phyloP scores from a whole-genome alignment of 2,888 invertebrate genomes.

The Meteorus colon region DNA sequence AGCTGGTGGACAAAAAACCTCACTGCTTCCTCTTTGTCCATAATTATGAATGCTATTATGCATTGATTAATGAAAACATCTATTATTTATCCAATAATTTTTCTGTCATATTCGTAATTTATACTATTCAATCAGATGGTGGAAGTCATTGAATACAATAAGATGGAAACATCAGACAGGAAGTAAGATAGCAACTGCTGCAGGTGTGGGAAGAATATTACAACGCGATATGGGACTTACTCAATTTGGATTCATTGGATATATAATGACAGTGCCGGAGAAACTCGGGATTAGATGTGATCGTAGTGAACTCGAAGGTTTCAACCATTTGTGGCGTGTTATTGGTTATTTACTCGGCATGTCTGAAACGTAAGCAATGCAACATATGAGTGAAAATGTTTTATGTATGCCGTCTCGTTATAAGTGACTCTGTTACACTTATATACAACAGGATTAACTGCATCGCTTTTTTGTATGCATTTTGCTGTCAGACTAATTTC shows the following conservation, averaged over 20 bases:
- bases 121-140: conserved; percentile 74
- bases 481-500: too few species aligned
- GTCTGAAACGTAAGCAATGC: conserved; percentile 74
- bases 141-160: conserved; percentile 80
- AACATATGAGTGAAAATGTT: too few species aligned
- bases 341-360: conserved; percentile 87
- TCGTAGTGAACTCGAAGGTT: conserved; percentile 79
- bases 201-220: conserved; percentile 76
- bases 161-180: conserved; percentile 79
- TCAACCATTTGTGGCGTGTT: conserved; percentile 87
- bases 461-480: too few species aligned
- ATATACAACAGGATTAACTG: not conserved
- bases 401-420: too few species aligned
- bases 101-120: not conserved
- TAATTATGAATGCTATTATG: too few species aligned
- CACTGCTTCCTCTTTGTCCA: too few species aligned
- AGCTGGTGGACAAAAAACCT: too few species aligned
- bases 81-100: too few species aligned
- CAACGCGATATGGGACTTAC: conserved; percentile 89
- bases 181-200: conserved; percentile 72
- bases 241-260: conserved; percentile 89
- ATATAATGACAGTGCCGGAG: conserved; percentile 77
- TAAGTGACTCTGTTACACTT: not conserved
- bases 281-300: conserved; percentile 78
- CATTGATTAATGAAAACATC: too few species aligned